Evolutionary conservation across 2,888 invertebrate species (phyloP).

Genomic region (Drosophila hamatofila): DNA sequence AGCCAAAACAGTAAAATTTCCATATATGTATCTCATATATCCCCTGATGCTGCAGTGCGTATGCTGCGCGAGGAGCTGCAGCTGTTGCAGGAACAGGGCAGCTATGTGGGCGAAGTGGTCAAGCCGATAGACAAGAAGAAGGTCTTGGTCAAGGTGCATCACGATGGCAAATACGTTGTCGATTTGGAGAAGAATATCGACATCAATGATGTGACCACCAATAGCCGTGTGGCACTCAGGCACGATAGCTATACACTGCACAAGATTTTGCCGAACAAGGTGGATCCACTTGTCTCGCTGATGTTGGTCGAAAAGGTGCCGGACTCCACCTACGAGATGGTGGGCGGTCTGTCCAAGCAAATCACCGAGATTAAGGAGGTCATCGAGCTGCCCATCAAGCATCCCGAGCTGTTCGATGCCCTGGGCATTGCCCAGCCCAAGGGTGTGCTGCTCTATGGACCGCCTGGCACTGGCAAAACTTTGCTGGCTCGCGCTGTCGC

Average conservation of each 20-base stretch:
- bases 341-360: slow-evolving; percentile 99
- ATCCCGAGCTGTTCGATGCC: slow-evolving; percentile 99
- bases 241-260: slow-evolving; percentile 99
- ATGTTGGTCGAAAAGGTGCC: slow-evolving; percentile 99
- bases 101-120: slow-evolving; percentile 99
- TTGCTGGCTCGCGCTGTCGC: slow-evolving; percentile 98
- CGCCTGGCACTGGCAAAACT: slow-evolving; percentile 96
- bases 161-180: slow-evolving; percentile 99
- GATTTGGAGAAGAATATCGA: slow-evolving; percentile 99
- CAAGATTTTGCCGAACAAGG: slow-evolving; percentile 99
- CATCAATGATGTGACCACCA: slow-evolving; percentile 98
- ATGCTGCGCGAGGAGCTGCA: slow-evolving; percentile 98
- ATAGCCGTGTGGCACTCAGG: slow-evolving; percentile 97
- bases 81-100: slow-evolving; percentile 97
- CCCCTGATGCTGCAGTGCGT: slow-evolving; percentile 88
- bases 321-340: slow-evolving; percentile 99
- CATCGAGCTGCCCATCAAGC: slow-evolving; percentile 99
- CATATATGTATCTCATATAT: neutral
- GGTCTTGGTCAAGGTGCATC: slow-evolving; percentile 99
- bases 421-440: slow-evolving; percentile 99
- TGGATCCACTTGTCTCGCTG: slow-evolving; percentile 98
- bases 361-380: slow-evolving; percentile 99
- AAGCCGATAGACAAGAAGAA: slow-evolving; percentile 99
- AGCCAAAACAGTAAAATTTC: neutral
- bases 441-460: slow-evolving; percentile 98